Conservation (phyloP, 2,113 vertebrate species). For the Hypanus sabinus region DNA sequence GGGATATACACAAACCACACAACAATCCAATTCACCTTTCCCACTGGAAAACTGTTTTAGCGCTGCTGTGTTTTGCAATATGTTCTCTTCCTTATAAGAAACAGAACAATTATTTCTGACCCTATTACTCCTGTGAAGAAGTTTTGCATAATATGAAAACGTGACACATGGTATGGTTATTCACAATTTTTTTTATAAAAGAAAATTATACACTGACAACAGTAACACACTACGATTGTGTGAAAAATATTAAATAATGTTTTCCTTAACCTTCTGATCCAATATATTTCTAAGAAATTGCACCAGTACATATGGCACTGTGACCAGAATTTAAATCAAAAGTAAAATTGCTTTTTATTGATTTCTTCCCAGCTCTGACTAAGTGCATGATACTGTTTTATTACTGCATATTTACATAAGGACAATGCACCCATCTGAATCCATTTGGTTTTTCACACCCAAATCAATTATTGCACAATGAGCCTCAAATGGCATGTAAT, state of each 20-base stretch:
- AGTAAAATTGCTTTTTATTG: constrained; percentile 45
- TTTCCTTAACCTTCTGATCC: constrained; percentile 66
- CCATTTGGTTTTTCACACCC: constrained; percentile 52
- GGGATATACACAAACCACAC: too few species aligned
- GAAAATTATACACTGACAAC: constrained; percentile 64
- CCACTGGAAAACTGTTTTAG: too few species aligned
- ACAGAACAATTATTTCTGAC: neutral
- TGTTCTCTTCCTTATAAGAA: neutral
- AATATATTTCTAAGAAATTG: constrained; percentile 52
- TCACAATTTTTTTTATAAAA: constrained; percentile 57
- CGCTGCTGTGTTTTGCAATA: neutral
- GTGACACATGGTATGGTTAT: neutral
- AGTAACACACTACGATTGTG: constrained; percentile 64
- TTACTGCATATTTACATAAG: constrained; percentile 59
- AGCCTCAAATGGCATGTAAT: constrained; percentile 74
- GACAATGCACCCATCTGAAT: constrained; percentile 57
- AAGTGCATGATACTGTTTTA: constrained; percentile 53
- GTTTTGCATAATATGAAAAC: neutral
- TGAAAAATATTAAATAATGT: constrained; percentile 68
- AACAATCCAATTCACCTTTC: too few species aligned
- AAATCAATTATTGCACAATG: constrained; percentile 83
- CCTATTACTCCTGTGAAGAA: too few species aligned
- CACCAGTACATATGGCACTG: constrained; percentile 73
- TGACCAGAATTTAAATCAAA: constrained; percentile 61
- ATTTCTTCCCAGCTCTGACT: constrained; percentile 58